Conservation (phyloP, 1,140 invertebrate species). For the Penaeus chinensis region DNA sequence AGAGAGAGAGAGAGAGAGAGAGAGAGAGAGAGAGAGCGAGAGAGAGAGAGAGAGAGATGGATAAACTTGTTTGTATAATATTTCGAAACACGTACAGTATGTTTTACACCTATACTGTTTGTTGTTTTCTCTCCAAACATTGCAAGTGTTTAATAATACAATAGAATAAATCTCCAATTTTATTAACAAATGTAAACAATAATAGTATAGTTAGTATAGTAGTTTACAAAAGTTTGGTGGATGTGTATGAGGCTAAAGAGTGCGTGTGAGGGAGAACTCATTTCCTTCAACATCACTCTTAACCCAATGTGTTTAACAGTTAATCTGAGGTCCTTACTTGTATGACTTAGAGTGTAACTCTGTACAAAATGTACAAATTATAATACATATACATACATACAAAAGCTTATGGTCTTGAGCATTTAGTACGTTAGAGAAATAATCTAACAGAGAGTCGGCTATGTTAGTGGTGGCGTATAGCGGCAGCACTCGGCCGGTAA, state of each 20-base stretch:
- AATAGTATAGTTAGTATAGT: conserved; percentile 56
- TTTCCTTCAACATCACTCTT: not conserved
- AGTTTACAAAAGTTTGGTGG: conserved; percentile 57
- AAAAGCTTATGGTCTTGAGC: conserved; percentile 59
- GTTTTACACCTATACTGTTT: not conserved
- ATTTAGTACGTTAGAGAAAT: conserved; percentile 59
- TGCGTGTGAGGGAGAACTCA: not conserved
- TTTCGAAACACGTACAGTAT: not conserved
- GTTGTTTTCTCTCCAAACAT: not conserved
- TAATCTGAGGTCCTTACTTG: conserved; percentile 49
- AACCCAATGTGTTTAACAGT: conserved; percentile 20
- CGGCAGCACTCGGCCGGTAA: conserved; percentile 33
- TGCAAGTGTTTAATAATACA: not conserved
- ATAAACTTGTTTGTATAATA: not conserved
- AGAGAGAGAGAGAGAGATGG: not conserved
- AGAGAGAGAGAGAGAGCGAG: not conserved
- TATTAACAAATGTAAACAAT: conserved; percentile 62
- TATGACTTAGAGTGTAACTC: conserved; percentile 56
- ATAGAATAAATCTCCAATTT: conserved; percentile 52
- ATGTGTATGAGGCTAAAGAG: not conserved
- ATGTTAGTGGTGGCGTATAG: conserved; percentile 51
- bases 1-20: conserved; percentile 1
- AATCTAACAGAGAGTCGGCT: conserved; percentile 60
- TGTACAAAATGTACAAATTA: conserved; percentile 55
- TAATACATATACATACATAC: conserved; percentile 48